phyloP scores from a whole-genome alignment of 2,797 vertebrate species.

The Etheostoma nigrum region DNA sequence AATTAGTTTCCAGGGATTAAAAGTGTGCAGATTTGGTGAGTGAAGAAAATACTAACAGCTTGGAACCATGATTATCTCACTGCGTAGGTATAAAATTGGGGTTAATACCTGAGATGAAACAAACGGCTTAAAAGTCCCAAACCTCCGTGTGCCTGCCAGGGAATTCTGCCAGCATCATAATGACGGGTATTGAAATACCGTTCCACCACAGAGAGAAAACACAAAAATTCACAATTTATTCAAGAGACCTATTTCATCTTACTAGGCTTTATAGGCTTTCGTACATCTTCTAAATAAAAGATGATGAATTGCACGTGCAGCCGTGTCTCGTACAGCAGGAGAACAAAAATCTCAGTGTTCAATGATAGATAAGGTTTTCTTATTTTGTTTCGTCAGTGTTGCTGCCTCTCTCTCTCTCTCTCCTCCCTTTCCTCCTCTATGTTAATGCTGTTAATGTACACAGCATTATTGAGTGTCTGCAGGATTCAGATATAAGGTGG shows the following conservation, averaged over 20 bases:
- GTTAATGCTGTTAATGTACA: constrained; percentile 72
- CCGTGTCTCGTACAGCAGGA: constrained; percentile 58
- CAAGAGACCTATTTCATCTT: constrained; percentile 73
- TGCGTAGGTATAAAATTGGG: constrained; percentile 85
- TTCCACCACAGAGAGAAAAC: constrained; percentile 71
- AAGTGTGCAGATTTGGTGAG: constrained; percentile 81
- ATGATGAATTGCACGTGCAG: constrained; percentile 68
- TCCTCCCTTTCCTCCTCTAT: constrained; percentile 2
- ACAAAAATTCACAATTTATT: constrained; percentile 75
- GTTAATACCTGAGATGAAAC: constrained; percentile 87
- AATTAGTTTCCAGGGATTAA: constrained; percentile 88
- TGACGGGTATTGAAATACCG: constrained; percentile 73
- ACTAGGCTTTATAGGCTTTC: constrained; percentile 62
- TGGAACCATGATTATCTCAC: constrained; percentile 82
- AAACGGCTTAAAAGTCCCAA: constrained; percentile 84
- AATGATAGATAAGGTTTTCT: constrained; percentile 71
- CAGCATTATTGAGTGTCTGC: constrained; percentile 66
- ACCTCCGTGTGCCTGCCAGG: constrained; percentile 75
- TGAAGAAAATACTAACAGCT: constrained; percentile 80
- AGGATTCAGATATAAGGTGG: constrained; percentile 79
- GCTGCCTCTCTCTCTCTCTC: constrained; percentile 11
- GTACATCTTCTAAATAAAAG: constrained; percentile 76
- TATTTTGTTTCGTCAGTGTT: constrained; percentile 64
- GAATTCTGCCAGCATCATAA: constrained; percentile 78
- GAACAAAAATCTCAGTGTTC: constrained; percentile 59